A percentile compares a stretch with the other conserved stretches of the same genome.
These are phyloP conservation scores for Lacerta agilis DNA, from an alignment of 2,797 vertebrate genomes.

Conservation along the genomic window DNA sequence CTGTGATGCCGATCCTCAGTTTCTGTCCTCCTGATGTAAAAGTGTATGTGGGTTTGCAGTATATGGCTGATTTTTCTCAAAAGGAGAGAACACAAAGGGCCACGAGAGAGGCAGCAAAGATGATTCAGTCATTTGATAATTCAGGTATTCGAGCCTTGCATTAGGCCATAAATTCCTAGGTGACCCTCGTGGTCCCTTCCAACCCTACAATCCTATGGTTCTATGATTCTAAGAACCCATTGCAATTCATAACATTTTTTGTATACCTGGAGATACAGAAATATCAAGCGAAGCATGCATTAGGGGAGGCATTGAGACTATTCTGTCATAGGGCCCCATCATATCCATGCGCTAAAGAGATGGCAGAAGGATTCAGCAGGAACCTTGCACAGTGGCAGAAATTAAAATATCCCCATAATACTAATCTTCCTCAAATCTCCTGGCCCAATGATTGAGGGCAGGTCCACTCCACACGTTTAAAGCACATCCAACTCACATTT, in stretches of 20 bases:
- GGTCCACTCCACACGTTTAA: too few relatives aligned
- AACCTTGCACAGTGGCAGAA: background rate
- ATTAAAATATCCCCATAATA: background rate
- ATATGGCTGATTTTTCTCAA: background rate
- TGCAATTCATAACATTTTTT: background rate
- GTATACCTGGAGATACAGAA: background rate
- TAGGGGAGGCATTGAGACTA: background rate
- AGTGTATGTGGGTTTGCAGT: constrained; percentile 3
- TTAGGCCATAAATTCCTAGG: too few relatives aligned
- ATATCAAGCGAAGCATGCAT: background rate
- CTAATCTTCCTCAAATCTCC: background rate
- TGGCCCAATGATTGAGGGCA: background rate
- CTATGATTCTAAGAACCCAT: background rate
- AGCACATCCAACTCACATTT: too few relatives aligned
- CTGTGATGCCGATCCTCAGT: background rate
- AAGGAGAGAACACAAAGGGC: background rate
- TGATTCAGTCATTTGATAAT: background rate
- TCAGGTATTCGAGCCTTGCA: background rate
- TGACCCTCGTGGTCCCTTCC: too few relatives aligned
- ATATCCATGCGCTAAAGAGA: constrained; percentile 10
- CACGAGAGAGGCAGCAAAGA: background rate
- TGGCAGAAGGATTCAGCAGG: background rate
- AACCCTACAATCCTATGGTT: too few relatives aligned
- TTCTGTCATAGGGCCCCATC: background rate
- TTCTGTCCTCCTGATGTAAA: constrained; percentile 3